Evolutionary conservation across 1,140 invertebrate species (phyloP).

Genomic region (Drosophila albomicans): DNA sequence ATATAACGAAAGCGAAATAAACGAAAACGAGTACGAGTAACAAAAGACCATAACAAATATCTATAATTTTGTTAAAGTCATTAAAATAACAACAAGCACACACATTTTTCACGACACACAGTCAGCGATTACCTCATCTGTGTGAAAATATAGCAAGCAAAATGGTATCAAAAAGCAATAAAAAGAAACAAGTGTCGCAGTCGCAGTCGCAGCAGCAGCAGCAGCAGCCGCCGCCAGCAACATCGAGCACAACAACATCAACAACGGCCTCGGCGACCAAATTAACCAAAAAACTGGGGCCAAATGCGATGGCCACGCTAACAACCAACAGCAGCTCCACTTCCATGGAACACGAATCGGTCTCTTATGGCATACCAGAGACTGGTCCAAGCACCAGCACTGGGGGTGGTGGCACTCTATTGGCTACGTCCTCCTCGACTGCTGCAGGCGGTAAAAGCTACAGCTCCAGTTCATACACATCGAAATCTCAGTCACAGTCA

Average conservation of each 20-base stretch:
- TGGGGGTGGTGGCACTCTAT: conserved; percentile 8
- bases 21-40: conserved; percentile 14
- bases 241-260: conserved; percentile 74
- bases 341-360: conserved; percentile 70
- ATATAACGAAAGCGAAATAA: conserved; percentile 24
- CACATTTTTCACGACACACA: conserved; percentile 54
- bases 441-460: conserved; percentile 58
- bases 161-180: conserved; percentile 84
- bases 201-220: conserved; percentile 32
- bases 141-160: conserved; percentile 61
- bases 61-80: conserved; percentile 29
- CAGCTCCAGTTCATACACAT: conserved; percentile 52
- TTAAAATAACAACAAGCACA: conserved; percentile 41
- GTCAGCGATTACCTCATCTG: conserved; percentile 75
- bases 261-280: conserved; percentile 70
- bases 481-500: conserved; percentile 58
- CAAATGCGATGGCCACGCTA: conserved; percentile 69
- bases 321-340: conserved; percentile 65
- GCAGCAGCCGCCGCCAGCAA: conserved; percentile 54
- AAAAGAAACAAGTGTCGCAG: conserved; percentile 82
- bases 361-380: conserved; percentile 47
- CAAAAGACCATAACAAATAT: conserved; percentile 11
- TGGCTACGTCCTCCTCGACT: conserved; percentile 1
- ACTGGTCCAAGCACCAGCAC: not conserved
- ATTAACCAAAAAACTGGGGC: conserved; percentile 66